Evolutionary conservation across 2,888 invertebrate species (phyloP).

Genomic region (Atethmia centrago): DNA sequence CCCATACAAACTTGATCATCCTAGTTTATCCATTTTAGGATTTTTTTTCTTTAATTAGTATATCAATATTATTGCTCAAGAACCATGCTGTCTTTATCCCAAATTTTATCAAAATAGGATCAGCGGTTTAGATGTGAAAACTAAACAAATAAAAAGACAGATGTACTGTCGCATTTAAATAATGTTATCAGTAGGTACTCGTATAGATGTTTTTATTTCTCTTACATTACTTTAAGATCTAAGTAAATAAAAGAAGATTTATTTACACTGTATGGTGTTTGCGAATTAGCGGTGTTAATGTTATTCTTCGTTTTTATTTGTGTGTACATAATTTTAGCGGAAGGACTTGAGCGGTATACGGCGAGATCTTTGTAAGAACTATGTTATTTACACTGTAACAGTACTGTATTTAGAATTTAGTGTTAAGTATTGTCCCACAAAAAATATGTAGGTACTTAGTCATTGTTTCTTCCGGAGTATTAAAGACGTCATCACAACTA

Average conservation of each 20-base stretch:
- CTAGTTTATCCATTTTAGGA: neutral
- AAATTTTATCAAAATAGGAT: neutral
- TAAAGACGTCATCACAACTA: neutral
- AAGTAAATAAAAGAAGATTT: slow-evolving; percentile 43
- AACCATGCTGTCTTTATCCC: neutral
- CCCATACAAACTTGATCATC: neutral
- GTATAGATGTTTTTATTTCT: slow-evolving; percentile 8
- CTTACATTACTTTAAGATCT: slow-evolving; percentile 38
- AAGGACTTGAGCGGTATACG: slow-evolving; percentile 21
- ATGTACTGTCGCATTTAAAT: neutral
- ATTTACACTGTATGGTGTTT: slow-evolving; percentile 32
- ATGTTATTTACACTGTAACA: slow-evolving; percentile 37
- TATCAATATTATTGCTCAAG: neutral
- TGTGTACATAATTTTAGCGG: slow-evolving; percentile 35
- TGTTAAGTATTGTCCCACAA: slow-evolving; percentile 17
- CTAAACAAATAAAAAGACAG: neutral
- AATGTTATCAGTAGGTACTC: no score
- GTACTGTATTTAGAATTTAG: slow-evolving; percentile 32
- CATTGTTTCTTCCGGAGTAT: slow-evolving; percentile 28
- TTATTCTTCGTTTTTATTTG: slow-evolving; percentile 44
- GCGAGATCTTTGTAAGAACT: slow-evolving; percentile 1
- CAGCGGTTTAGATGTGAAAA: neutral
- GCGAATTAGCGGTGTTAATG: slow-evolving; percentile 42
- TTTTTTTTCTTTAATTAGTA: neutral
- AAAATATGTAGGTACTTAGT: slow-evolving; percentile 1